Base-by-base conservation (phyloP, 1,140 invertebrate species). In the Cylas formicarius region DNA sequence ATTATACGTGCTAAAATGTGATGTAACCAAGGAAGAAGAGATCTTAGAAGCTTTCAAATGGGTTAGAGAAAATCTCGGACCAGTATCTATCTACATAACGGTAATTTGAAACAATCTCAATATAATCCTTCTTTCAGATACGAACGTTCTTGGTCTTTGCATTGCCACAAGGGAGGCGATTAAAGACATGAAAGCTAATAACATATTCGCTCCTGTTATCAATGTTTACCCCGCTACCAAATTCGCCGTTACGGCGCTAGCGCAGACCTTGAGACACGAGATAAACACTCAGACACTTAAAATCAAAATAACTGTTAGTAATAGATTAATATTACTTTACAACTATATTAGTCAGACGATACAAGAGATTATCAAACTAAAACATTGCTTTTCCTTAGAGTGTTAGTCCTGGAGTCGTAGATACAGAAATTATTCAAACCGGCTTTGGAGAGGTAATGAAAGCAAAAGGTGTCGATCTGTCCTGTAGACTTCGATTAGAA, bases 61-160 rank as follows among this genome's bases (percentile, higher is more conserved):
- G 70, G 72, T 78, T 10, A 70, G 75, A 33, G 60, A 71, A 4
- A 70, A 72, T 1, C 65, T 78, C 18, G 80, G 78, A 7, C 74
- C 76, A n/a, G 67, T 83, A 1, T 75, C 85, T 57, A 65, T 87
- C n/a, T n/a, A n/a, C n/a, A 67, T 73, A 49, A 63, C 69, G 16
- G 57, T 65, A 9, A 64, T 78, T 5, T n/a, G n/a, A n/a, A 70
- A 78, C 48, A n/a, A n/a, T n/a, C n/a, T n/a, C 50, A 74, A 81
- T 43, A 72, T 82, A 33, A n/a, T n/a, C n/a, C n/a, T n/a, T n/a
- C n/a, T n/a, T n/a, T n/a, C n/a, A n/a, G n/a, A n/a, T n/a, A n/a
- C n/a, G n/a, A n/a, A n/a, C n/a, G n/a, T n/a, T n/a, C n/a, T n/a
- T n/a, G n/a, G n/a, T n/a, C n/a, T n/a, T n/a, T n/a, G n/a, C n/a